These are phyloP conservation scores for Garra rufa DNA, from an alignment of 2,113 vertebrate species.

Conservation along the genomic window DNA sequence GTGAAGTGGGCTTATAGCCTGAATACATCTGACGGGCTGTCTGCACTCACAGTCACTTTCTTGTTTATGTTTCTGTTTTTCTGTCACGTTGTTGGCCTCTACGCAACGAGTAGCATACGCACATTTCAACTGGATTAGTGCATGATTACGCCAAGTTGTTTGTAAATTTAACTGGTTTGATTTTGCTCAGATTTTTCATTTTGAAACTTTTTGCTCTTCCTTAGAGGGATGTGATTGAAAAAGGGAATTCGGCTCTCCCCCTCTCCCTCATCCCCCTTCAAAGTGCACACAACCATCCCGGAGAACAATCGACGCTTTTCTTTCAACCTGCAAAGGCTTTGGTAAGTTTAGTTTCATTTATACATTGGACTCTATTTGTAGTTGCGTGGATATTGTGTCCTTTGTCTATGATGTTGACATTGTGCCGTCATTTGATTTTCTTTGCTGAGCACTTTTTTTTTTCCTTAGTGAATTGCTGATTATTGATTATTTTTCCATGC, in stretches of 20 bases:
- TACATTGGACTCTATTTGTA: background rate
- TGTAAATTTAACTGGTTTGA: background rate
- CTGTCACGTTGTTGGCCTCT: background rate
- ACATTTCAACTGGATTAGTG: background rate
- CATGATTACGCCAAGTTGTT: background rate
- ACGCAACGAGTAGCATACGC: background rate
- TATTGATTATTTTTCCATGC: background rate
- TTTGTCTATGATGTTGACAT: background rate
- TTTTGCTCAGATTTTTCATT: background rate
- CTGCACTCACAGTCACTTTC: conserved; percentile 18
- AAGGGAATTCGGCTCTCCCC: conserved; percentile 18
- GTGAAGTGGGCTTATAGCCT: conserved; percentile 7
- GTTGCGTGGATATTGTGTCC: background rate
- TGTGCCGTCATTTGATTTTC: background rate
- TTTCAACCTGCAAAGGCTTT: conserved; percentile 23
- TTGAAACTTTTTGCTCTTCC: conserved; percentile 32
- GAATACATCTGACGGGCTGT: background rate
- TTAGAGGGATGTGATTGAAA: conserved; percentile 56
- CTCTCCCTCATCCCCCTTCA: conserved; percentile 38
- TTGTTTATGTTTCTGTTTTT: conserved; percentile 32
- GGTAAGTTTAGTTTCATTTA: conserved; percentile 25
- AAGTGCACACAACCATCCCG: conserved; percentile 43
- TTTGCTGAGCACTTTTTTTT: background rate
- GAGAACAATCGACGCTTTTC: conserved; percentile 45
- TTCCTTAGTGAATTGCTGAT: background rate